Percentiles rank a stretch among this genome's conserved stretches.
Evolutionary conservation across 2,797 vertebrate species (phyloP).

Genomic region (Cygnus olor): DNA sequence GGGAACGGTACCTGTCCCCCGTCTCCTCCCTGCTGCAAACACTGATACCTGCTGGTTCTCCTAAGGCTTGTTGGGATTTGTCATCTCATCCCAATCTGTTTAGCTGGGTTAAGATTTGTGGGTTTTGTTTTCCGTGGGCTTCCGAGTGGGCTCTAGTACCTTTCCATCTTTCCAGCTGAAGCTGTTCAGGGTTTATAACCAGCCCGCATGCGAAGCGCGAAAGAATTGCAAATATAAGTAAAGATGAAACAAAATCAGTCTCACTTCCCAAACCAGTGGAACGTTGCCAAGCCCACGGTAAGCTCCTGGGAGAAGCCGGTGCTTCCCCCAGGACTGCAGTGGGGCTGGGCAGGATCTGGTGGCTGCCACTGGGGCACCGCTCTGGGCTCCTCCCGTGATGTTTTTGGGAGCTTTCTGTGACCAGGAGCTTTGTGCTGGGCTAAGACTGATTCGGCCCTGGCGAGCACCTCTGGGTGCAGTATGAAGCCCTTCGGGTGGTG

Average conservation of each 20-base stretch:
- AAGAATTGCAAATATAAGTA: background rate
- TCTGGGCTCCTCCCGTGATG: too few relatives aligned
- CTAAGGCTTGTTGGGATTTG: background rate
- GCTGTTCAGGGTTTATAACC: background rate
- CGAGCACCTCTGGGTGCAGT: background rate
- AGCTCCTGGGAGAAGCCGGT: background rate
- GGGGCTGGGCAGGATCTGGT: too few relatives aligned
- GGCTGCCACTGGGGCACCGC: too few relatives aligned
- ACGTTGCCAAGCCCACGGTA: accelerated
- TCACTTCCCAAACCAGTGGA: background rate
- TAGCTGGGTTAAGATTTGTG: background rate
- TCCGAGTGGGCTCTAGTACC: background rate
- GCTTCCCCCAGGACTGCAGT: too few relatives aligned
- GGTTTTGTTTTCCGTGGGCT: background rate
- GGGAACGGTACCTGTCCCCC: background rate
- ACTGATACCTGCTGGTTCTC: background rate
- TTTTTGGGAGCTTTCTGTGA: too few relatives aligned
- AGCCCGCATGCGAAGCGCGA: background rate
- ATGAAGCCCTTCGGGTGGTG: too few relatives aligned
- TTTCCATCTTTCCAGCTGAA: background rate
- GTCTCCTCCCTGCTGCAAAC: background rate
- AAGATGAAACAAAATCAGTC: background rate
- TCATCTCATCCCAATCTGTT: background rate
- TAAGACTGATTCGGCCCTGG: background rate
- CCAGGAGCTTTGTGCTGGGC: accelerated